These are phyloP conservation scores for Daboia siamensis DNA, from an alignment of 2,113 vertebrate species.

Conservation along the genomic window DNA sequence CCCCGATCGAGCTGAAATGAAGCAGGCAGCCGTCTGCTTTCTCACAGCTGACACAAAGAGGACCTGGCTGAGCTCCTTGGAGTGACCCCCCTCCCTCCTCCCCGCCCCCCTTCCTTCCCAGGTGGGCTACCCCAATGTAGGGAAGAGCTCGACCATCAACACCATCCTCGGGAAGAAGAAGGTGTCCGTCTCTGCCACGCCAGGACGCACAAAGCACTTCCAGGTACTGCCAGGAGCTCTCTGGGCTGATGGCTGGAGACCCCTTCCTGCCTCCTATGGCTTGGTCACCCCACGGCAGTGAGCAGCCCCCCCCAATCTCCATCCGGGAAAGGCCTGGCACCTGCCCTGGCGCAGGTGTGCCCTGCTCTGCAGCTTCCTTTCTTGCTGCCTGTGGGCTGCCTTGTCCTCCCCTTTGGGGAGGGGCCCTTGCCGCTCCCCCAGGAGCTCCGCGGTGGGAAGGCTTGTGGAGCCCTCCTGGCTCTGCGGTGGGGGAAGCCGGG, in stretches of 20 bases:
- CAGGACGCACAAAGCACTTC: constrained; percentile 96
- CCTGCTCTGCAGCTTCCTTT: neutral
- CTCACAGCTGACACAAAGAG: accelerated
- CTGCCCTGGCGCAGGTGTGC: neutral
- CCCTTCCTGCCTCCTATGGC: neutral
- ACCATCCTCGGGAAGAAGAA: constrained; percentile 95
- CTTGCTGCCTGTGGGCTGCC: neutral
- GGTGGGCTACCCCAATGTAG: constrained; percentile 98
- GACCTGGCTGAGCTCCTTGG: neutral
- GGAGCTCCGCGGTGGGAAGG: neutral
- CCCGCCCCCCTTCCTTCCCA: constrained; percentile 4
- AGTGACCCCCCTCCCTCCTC: neutral
- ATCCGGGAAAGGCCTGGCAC: neutral
- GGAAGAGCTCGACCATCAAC: constrained; percentile 98
- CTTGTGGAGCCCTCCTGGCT: neutral
- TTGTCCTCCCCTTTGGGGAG: neutral
- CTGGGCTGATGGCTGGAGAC: neutral
- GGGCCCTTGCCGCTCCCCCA: neutral
- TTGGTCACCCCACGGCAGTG: neutral
- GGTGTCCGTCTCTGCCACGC: constrained; percentile 93
- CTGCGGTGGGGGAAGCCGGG: neutral
- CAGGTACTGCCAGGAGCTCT: constrained; percentile 75
- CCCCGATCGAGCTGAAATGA: neutral
- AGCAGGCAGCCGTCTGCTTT: neutral
- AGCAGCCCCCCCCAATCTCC: neutral